Percentiles rank a stretch among this genome's conserved stretches.
These are phyloP conservation scores for Vombatus ursinus DNA, from an alignment of 2,113 vertebrate species.

Conservation along the genomic window DNA sequence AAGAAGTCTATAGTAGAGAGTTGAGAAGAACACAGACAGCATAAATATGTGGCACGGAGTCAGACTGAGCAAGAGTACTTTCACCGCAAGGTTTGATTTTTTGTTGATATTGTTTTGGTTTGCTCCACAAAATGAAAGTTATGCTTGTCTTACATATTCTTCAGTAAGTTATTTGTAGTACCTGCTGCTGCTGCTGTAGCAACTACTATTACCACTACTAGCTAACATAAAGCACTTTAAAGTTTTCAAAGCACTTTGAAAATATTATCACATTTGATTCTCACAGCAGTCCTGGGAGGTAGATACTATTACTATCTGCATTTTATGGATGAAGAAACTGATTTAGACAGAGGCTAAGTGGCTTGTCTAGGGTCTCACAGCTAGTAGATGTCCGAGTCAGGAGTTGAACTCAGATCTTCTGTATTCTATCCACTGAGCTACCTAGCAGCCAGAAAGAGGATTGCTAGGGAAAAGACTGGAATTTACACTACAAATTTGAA, in stretches of 20 bases:
- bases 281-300: not conserved
- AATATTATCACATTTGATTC: not conserved
- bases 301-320: not conserved
- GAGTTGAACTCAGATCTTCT: not conserved
- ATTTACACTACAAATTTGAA: slow-evolving; percentile 9
- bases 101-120: not conserved
- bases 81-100: not conserved
- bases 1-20: not conserved
- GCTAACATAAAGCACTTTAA: not conserved
- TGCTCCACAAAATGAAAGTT: slow-evolving; percentile 6
- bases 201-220: too few species aligned
- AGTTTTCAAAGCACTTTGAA: not conserved
- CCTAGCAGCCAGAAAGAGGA: not conserved
- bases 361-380: not conserved
- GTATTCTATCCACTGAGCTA: not conserved
- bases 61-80: not conserved
- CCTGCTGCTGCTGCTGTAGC: not conserved
- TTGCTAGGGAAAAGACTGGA: not conserved
- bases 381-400: not conserved
- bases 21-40: not conserved
- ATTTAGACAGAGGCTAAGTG: not conserved
- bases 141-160: not conserved
- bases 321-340: not conserved
- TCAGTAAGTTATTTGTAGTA: slow-evolving; percentile 17
- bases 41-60: not conserved